Evolutionary conservation across 2,113 vertebrate species (phyloP), one percentile per base, ranked within the genome.

Genomic region (Anser brachyrhynchus): DNA sequence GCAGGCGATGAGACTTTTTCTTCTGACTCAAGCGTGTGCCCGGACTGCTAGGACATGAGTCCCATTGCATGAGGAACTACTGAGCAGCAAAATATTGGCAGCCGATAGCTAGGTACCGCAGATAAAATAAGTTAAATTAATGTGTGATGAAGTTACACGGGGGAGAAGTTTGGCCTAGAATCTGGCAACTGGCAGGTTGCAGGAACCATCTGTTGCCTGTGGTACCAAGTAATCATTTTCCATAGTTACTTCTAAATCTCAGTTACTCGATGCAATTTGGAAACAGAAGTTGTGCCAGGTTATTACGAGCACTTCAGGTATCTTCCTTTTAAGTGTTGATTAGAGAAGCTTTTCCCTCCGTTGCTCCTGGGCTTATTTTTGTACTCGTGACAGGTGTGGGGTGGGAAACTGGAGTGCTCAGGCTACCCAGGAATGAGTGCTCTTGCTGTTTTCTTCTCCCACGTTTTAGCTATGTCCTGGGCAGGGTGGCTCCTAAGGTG

Each of bases 201-300:
- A 91, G 71, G 87, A 96, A 37, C 92, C 94, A 96, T 96, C 92
- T 96, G 93, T 87, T 97, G 90, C 88, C 67, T 0, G 0, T 80
- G 74, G 75, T 91, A 96, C 70, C 49, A 91, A 94, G 70, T 89
- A 87, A 96, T 95, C 9, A 62, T 95, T 93, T 92, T 86, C 87
- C 76, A 91, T 96, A 88, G 87, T 89, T 96, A 92, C 87, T 91
- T 91, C 51, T 87, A 87, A 89, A 87, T 87, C 64, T 89, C 64
- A 74, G 88, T 96, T 87, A 70, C 86, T 93, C 77, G 64, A 61
- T 0, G 5, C 76, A 85, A 76, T 91, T 93, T 90, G 81, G 92
- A 93, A 96, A 83, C 66, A 91, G 61, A 96, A 95, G 37, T 96
- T 94, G 67, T 95, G 84, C 84, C 84, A 79, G 87, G 58, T 81